Conservation (phyloP, 2,113 vertebrate species). For the Grantiella picta region DNA sequence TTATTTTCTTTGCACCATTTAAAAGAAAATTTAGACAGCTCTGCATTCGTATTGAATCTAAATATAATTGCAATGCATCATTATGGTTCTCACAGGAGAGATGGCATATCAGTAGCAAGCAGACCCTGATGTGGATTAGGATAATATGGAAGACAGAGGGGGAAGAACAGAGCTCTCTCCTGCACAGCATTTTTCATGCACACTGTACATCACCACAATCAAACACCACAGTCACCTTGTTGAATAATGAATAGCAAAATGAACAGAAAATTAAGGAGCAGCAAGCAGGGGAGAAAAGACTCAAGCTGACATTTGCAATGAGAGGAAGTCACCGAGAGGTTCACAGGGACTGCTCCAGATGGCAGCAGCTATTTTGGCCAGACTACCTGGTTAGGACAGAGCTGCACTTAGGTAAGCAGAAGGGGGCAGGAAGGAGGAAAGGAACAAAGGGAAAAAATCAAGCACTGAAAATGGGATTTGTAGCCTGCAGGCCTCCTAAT, state of each 20-base stretch:
- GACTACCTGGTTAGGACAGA: slow-evolving; percentile 32
- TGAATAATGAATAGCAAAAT: slow-evolving; percentile 39
- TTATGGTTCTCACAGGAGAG: not conserved
- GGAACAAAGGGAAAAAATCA: not conserved
- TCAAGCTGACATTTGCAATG: slow-evolving; percentile 37
- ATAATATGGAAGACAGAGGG: not conserved
- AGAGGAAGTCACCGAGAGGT: slow-evolving; percentile 5
- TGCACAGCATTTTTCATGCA: not conserved
- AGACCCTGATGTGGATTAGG: not conserved
- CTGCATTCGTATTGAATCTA: not conserved
- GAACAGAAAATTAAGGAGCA: slow-evolving; percentile 17
- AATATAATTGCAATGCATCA: not conserved
- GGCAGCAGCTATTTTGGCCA: slow-evolving; percentile 63
- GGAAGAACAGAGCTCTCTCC: not conserved
- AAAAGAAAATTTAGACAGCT: not conserved
- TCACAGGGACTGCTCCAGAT: slow-evolving; percentile 40
- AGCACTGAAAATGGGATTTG: not conserved
- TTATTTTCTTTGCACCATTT: not conserved
- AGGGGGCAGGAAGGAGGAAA: not conserved
- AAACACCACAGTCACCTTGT: slow-evolving; percentile 17
- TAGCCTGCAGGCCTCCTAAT: not conserved
- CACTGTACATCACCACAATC: not conserved
- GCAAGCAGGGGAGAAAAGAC: slow-evolving; percentile 14
- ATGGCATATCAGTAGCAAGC: not conserved
- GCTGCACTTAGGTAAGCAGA: not conserved